Conservation (phyloP, 35 echinoderm and acorn worm species). For the Patiria miniata region DNA sequence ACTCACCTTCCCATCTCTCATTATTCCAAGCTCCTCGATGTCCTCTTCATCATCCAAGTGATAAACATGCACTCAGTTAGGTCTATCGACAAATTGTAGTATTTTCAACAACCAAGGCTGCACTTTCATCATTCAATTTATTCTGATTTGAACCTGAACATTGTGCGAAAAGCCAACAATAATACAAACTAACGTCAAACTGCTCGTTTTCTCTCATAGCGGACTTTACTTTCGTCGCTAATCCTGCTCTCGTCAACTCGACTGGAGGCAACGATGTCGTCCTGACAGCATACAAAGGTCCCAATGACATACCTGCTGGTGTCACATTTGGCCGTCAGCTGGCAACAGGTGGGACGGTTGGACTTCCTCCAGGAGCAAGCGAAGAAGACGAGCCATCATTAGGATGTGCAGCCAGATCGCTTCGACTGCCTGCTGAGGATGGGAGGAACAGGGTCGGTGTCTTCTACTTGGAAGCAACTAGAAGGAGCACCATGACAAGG, state of each 20-base stretch:
- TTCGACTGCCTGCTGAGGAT: background rate
- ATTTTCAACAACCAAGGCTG: too few relatives aligned
- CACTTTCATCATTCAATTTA: too few relatives aligned
- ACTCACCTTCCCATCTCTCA: too few relatives aligned
- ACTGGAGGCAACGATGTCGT: background rate
- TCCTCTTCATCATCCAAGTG: too few relatives aligned
- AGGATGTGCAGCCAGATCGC: background rate
- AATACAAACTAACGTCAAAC: background rate
- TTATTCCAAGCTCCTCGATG: too few relatives aligned
- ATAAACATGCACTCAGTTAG: too few relatives aligned
- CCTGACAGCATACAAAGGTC: background rate
- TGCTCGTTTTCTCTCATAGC: background rate
- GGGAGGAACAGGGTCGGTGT: background rate
- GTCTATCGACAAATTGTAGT: too few relatives aligned
- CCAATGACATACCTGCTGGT: background rate
- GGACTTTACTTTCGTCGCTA: background rate
- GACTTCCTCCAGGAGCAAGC: background rate
- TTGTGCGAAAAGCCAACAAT: too few relatives aligned
- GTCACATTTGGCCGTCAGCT: background rate
- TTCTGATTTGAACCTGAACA: too few relatives aligned
- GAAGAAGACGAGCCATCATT: background rate
- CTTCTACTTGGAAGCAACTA: background rate
- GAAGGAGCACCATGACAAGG: background rate
- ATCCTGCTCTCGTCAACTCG: background rate
- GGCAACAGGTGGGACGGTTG: background rate